Evolutionary conservation across 2,888 invertebrate genomes (phyloP).

Genomic region (Marronus borbonicus): DNA sequence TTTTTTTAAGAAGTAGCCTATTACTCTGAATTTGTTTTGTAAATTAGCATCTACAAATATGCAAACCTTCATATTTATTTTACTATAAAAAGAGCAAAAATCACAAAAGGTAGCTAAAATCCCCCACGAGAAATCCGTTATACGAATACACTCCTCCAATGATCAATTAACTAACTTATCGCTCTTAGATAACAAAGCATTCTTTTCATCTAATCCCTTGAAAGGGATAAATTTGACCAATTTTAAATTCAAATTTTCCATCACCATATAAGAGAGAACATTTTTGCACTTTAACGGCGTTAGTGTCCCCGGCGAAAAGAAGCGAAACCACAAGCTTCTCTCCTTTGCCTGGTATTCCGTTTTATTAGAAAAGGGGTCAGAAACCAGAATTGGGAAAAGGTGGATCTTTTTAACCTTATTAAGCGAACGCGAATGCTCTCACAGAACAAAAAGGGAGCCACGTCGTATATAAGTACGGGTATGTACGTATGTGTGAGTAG

Average conservation of each 20-base stretch:
- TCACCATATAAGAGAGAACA: slow-evolving; percentile 15
- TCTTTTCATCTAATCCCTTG: background rate
- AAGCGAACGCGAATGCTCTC: slow-evolving; percentile 56
- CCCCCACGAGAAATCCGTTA: no score
- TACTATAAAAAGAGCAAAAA: no score
- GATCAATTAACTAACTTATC: background rate
- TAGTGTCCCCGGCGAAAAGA: slow-evolving; percentile 32
- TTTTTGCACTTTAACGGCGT: slow-evolving; percentile 28
- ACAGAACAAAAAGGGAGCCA: slow-evolving; percentile 68
- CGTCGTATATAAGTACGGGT: slow-evolving; percentile 55
- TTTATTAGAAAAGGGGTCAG: slow-evolving; percentile 47
- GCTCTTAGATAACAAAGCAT: background rate
- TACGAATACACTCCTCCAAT: no score
- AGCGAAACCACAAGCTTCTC: slow-evolving; percentile 35
- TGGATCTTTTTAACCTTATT: slow-evolving; percentile 66
- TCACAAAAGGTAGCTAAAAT: no score
- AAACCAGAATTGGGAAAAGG: slow-evolving; percentile 50
- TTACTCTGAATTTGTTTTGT: no score
- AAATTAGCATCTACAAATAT: no score
- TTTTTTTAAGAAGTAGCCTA: no score
- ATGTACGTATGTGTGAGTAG: slow-evolving; percentile 16
- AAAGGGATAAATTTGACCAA: slow-evolving; percentile 5
- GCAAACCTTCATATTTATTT: no score
- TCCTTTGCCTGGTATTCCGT: slow-evolving; percentile 33
- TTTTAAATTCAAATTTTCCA: slow-evolving; percentile 32